These are phyloP conservation scores for Apamea epomidion DNA, from an alignment of 2,888 invertebrate genomes.

Conservation along the genomic window DNA sequence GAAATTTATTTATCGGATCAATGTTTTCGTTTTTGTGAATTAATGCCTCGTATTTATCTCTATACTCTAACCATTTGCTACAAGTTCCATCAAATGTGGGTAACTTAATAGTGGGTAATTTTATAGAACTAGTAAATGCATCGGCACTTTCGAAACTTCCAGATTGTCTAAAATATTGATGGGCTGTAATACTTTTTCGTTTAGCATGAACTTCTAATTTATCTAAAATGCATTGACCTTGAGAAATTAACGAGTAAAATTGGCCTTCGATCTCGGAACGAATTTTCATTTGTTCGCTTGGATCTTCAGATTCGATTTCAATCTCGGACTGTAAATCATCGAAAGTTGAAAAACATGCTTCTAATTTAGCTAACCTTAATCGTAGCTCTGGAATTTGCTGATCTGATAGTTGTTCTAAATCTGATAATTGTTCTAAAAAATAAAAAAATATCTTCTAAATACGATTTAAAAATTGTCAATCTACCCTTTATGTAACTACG, in stretches of 20 bases:
- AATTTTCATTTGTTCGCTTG: no score
- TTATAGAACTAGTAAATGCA: background rate
- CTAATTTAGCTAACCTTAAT: slow-evolving; percentile 27
- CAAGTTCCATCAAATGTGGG: background rate
- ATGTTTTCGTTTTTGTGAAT: slow-evolving; percentile 6
- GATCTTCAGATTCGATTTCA: no score
- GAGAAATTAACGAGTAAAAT: no score
- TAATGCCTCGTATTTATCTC: slow-evolving; percentile 7
- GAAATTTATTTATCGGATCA: slow-evolving; percentile 10
- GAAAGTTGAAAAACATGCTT: slow-evolving; percentile 25
- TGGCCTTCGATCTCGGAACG: no score
- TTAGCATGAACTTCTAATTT: no score
- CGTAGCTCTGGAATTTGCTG: slow-evolving; percentile 22
- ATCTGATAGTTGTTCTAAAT: slow-evolving; percentile 12
- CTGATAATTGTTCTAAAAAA: no score
- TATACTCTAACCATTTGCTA: slow-evolving; percentile 4
- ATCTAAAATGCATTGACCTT: no score
- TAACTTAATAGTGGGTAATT: background rate
- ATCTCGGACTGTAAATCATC: background rate
- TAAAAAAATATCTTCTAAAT: slow-evolving; percentile 9
- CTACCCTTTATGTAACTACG: slow-evolving; percentile 25
- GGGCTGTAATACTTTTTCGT: no score
- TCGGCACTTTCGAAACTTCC: no score
- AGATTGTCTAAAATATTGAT: no score
- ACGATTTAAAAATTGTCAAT: slow-evolving; percentile 27